Conservation (phyloP, 2,113 vertebrate genomes). For the Mesoclemmys tuberculata region DNA sequence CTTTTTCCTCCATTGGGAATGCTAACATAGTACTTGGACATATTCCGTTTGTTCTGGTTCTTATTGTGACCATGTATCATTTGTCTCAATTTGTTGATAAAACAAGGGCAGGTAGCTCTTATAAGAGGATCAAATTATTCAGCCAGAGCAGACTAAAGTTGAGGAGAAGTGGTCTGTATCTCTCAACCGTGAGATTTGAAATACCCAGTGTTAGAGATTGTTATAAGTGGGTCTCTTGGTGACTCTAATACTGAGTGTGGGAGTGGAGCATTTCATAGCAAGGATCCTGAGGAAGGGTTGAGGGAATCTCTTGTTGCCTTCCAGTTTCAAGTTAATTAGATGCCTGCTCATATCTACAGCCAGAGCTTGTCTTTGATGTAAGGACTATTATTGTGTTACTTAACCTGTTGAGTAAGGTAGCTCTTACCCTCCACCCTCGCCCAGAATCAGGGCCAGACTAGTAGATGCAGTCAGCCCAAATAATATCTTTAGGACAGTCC, state of each 20-base stretch:
- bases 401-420: not conserved
- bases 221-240: not conserved
- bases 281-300: not conserved
- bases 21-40: not conserved
- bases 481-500: not conserved
- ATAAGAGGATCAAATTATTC: not conserved
- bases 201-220: not conserved
- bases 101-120: not conserved
- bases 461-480: not conserved
- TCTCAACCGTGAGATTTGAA: not conserved
- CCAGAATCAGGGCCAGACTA: not conserved
- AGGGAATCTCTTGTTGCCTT: not conserved
- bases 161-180: not conserved
- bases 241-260: not conserved
- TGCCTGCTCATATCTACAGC: not conserved
- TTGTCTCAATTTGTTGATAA: not conserved
- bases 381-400: not conserved
- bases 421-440: not conserved
- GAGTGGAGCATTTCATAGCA: not conserved
- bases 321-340: not conserved
- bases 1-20: not conserved
- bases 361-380: not conserved
- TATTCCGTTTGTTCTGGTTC: not conserved
- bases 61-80: not conserved
- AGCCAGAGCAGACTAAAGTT: not conserved